A percentile compares a stretch with the other conserved stretches of the same genome.
Evolutionary conservation across 2,113 vertebrate species (phyloP).

Genomic region (Petromus typicus): DNA sequence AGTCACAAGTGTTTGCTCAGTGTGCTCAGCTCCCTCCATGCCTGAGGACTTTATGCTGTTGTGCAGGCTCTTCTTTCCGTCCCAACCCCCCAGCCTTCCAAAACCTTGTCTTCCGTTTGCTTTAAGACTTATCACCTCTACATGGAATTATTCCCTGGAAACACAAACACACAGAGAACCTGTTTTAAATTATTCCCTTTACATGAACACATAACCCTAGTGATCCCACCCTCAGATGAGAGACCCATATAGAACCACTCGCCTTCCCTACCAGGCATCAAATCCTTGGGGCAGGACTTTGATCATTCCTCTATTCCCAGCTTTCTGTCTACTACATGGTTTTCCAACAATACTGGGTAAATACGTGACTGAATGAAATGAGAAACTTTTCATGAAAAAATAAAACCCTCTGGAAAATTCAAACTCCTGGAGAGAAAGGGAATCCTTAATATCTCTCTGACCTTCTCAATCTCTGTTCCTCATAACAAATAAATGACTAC

Average conservation of each 20-base stretch:
- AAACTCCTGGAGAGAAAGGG: not conserved
- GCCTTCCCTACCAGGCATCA: too few relatives aligned
- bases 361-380: not conserved
- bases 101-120: not conserved
- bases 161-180: not conserved
- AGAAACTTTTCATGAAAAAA: not conserved
- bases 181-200: not conserved
- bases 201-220: not conserved
- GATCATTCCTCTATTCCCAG: not conserved
- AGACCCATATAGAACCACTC: not conserved
- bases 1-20: not conserved
- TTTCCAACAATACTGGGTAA: not conserved
- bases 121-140: not conserved
- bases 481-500: not conserved
- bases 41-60: not conserved
- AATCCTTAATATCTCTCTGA: not conserved
- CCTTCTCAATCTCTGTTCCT: not conserved
- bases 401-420: not conserved
- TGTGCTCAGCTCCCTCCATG: not conserved
- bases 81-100: not conserved
- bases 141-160: not conserved
- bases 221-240: not conserved
- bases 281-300: not conserved
- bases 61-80: not conserved
- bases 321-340: not conserved